Evolutionary conservation across 2,797 vertebrate species (phyloP).

Genomic region (Pteronotus mesoamericanus): DNA sequence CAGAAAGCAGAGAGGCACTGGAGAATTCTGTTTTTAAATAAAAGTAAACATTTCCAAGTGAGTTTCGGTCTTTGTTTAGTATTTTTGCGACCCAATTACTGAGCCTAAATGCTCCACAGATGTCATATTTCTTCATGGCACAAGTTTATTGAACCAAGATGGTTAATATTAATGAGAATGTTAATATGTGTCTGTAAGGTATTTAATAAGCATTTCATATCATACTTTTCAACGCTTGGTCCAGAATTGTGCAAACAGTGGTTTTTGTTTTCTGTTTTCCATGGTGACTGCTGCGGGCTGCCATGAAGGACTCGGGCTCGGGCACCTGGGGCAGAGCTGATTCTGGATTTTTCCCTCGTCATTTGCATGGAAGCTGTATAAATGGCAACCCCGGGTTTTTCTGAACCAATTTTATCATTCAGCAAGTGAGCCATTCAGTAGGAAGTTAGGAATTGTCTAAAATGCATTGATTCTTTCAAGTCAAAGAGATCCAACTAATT

Average conservation of each 20-base stretch:
- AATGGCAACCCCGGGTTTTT: not conserved
- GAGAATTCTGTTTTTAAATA: constrained; percentile 75
- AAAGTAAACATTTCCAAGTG: constrained; percentile 74
- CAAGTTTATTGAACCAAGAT: constrained; percentile 57
- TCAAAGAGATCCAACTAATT: not conserved
- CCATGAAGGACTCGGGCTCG: not conserved
- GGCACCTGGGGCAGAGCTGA: not conserved
- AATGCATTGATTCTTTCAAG: not conserved
- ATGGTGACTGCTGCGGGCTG: constrained; percentile 47
- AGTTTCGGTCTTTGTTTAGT: constrained; percentile 63
- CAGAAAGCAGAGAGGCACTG: constrained; percentile 74
- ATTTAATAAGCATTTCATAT: constrained; percentile 59
- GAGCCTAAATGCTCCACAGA: constrained; percentile 60
- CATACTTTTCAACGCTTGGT: constrained; percentile 40
- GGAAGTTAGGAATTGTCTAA: constrained; percentile 21
- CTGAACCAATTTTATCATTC: not conserved
- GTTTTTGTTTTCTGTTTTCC: constrained; percentile 10
- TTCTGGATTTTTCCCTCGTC: not conserved
- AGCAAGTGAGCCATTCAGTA: not conserved
- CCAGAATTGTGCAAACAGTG: not conserved
- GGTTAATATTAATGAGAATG: constrained; percentile 58
- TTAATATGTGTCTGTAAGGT: constrained; percentile 58
- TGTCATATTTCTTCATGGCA: constrained; percentile 55
- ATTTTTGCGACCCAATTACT: constrained; percentile 58
- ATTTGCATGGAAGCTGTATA: not conserved